Conservation (phyloP, 2,797 vertebrate genomes). For the Lycodopsis pacificus region DNA sequence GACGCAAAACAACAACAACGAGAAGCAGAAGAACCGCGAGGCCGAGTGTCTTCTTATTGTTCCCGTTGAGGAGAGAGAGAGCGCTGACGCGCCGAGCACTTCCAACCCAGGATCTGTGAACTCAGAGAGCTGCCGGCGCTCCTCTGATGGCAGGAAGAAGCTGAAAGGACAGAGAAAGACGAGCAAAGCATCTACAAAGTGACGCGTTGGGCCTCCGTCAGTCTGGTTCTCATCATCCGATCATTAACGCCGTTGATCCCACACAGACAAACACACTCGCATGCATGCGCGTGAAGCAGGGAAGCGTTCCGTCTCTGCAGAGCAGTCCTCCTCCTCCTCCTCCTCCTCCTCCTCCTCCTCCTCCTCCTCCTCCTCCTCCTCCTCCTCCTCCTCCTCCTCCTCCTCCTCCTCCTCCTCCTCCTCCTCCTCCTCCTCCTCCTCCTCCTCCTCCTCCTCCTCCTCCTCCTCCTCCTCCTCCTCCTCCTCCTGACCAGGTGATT, state of each 20-base stretch:
- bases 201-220: neutral
- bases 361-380: slow-evolving; percentile 45
- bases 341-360: slow-evolving; percentile 35
- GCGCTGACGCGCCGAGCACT: no score
- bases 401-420: slow-evolving; percentile 46
- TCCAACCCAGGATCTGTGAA: neutral
- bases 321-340: slow-evolving; percentile 51
- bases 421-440: slow-evolving; percentile 47
- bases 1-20: no score
- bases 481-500: slow-evolving; percentile 69
- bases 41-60: no score
- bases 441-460: slow-evolving; percentile 45
- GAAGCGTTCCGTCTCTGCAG: slow-evolving; percentile 15
- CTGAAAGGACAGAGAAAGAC: neutral
- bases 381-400: slow-evolving; percentile 46
- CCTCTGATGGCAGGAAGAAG: neutral
- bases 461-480: slow-evolving; percentile 44
- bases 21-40: no score
- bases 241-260: slow-evolving; percentile 33
- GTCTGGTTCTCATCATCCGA: neutral
- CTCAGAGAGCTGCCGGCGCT: no score
- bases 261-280: neutral
- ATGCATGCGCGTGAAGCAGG: neutral
- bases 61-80: no score
- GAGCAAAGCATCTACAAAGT: neutral